These are phyloP conservation scores for Enteromius treurensis DNA, from an alignment of 2,797 vertebrate genomes.

Conservation along the genomic window DNA sequence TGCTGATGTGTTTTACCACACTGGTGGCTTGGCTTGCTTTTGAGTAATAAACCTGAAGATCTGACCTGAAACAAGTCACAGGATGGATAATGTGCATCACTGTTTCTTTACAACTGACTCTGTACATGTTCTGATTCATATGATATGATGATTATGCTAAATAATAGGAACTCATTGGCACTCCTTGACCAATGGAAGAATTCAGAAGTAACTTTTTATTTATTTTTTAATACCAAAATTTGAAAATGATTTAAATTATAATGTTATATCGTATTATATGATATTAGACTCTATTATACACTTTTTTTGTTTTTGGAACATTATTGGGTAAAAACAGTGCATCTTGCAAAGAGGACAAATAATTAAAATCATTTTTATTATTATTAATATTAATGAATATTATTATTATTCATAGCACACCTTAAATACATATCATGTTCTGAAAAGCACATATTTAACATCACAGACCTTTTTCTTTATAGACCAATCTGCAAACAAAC, in stretches of 20 bases:
- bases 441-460: not conserved
- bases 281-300: not conserved
- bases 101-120: not conserved
- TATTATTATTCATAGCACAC: not conserved
- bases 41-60: slow-evolving; percentile 60
- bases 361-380: not conserved
- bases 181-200: not conserved
- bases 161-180: not conserved
- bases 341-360: not conserved
- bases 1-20: slow-evolving; percentile 76
- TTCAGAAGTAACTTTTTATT: not conserved
- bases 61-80: not conserved
- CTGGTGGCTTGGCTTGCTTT: slow-evolving; percentile 80
- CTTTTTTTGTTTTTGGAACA: not conserved
- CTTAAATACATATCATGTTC: not conserved
- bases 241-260: not conserved
- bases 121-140: not conserved
- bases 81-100: slow-evolving; percentile 16
- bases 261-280: not conserved
- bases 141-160: not conserved
- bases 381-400: not conserved
- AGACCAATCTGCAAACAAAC: not conserved
- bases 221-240: not conserved
- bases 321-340: not conserved
- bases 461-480: not conserved